Evolutionary conservation across 2,113 vertebrate genomes (phyloP).

Genomic region (Salvelinus fontinalis): DNA sequence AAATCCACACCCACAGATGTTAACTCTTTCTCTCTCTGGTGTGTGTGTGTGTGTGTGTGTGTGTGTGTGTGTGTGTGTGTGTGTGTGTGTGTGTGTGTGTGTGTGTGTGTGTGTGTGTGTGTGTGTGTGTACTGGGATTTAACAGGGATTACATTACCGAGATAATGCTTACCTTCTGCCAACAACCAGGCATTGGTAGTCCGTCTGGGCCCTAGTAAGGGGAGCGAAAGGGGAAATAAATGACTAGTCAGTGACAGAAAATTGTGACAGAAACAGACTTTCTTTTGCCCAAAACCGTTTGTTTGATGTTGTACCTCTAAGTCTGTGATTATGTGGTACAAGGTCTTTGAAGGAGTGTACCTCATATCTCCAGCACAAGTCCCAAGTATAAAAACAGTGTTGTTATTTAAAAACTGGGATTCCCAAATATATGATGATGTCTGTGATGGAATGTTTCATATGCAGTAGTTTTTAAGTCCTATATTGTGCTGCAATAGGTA

Average conservation of each 20-base stretch:
- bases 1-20: constrained; percentile 20
- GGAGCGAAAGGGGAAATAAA: constrained; percentile 21
- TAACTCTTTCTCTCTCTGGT: background rate
- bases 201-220: constrained; percentile 91
- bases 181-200: constrained; percentile 98
- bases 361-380: no score
- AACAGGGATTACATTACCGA: background rate
- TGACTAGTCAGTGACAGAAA: background rate
- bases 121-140: background rate
- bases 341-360: no score
- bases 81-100: no score
- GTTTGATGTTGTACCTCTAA: no score
- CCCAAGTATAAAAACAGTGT: no score
- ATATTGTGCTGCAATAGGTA: no score
- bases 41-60: no score
- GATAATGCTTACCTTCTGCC: constrained; percentile 90
- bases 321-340: no score
- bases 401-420: background rate
- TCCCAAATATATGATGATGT: no score
- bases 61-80: background rate
- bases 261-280: background rate
- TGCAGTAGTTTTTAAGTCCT: background rate
- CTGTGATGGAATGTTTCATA: no score
- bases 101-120: no score
- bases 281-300: no score